A percentile compares a stretch with the other conserved stretches of the same genome.
These are phyloP conservation scores for Zapornia atra DNA, from an alignment of 2,113 vertebrate species.

Conservation along the genomic window DNA sequence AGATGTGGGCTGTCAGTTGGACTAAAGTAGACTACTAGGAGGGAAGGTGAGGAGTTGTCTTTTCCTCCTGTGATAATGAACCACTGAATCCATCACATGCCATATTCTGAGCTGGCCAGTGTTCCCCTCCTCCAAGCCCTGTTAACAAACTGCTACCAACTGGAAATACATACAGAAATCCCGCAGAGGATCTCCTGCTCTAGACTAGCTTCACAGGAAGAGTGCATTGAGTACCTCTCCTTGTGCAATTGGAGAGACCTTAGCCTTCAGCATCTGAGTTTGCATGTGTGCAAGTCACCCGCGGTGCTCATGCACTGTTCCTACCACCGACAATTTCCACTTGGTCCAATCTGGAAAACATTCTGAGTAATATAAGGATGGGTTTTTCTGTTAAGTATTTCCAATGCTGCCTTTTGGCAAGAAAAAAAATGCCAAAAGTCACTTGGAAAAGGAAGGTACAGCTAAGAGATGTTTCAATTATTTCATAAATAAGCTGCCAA, in stretches of 20 bases:
- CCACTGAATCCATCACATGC: not conserved
- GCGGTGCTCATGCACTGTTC: slow-evolving; percentile 6
- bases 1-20: not conserved
- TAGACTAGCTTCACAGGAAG: not conserved
- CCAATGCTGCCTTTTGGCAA: slow-evolving; percentile 54
- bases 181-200: not conserved
- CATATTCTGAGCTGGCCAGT: not conserved
- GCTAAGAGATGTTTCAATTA: not conserved
- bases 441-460: slow-evolving; percentile 60
- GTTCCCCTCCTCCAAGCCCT: not conserved
- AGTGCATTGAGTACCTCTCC: not conserved
- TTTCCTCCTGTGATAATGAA: not conserved
- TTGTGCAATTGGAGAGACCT: not conserved
- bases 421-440: slow-evolving; percentile 43
- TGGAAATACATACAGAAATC: not conserved
- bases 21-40: not conserved
- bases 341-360: slow-evolving; percentile 66
- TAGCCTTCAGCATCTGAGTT: not conserved
- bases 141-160: not conserved
- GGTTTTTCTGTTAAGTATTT: slow-evolving; percentile 71
- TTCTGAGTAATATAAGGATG: slow-evolving; percentile 57
- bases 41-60: not conserved
- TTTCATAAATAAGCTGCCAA: slow-evolving; percentile 9
- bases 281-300: not conserved
- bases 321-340: slow-evolving; percentile 59